Evolutionary conservation across 23 tunicate species (phyloP), one percentile per base, ranked within the genome.

Genomic region (Styela plicata): DNA sequence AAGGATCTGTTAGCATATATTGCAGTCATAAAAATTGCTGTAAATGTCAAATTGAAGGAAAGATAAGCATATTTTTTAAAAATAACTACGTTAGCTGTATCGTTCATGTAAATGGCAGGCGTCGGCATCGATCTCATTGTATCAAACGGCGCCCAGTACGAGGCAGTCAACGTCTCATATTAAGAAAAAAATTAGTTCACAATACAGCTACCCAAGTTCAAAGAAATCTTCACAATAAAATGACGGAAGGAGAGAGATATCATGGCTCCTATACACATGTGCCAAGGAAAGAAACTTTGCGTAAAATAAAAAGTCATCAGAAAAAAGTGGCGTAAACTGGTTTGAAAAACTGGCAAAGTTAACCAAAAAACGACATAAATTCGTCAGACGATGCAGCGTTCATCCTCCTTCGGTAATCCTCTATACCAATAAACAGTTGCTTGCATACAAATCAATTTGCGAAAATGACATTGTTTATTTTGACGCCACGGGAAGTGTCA

Each of bases 221-320:
- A 44, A 44, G 57, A 44, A 13, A 44, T 44, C 57, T 44, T 44
- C 36, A 79, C 2, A 52, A 63, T 1, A 21, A 31, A 0, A 21
- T 79, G 64, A 63, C 73, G 17, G 83, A 79, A 25, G 22, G 31
- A 21, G 83, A 79, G 34, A 29, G 73, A 63, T 68, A 21, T 32
- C 67, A 68, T 68, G 85, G 85, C 25, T 57, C 76, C 2, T 52
- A 68, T 33, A 68, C 63, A 69, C 33, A 34, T 30, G 76, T 36
- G 10, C 85, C 75, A 33, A 64, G 34, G 19, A 27, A 81, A 69
- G 85, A 74, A 0, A 27, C 37, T 22, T 28, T 68, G 44, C 75
- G 2, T 27, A 81, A 68, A 30, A 27, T 81, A 0, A 69, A 81
- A 69, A 28, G 62, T 24, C 24, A 24, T 25, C 17, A 24, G n/a